Conservation (phyloP, 1,140 invertebrate genomes). For the Papilio glaucus region DNA sequence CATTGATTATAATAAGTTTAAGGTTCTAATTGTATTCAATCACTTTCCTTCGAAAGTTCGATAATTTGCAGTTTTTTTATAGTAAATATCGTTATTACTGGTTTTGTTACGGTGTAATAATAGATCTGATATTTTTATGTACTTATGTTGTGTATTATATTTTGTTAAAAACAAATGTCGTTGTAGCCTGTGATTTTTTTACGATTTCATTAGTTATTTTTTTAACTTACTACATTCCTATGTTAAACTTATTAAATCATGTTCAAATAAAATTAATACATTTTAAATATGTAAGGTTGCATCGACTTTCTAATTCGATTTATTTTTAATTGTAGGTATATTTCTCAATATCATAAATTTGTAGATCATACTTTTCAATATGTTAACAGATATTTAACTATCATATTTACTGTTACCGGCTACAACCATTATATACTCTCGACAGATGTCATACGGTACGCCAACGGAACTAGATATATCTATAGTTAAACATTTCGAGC, state of each 20-base stretch:
- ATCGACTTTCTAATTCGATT: neutral
- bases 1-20: constrained; percentile 56
- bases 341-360: constrained; percentile 27
- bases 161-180: constrained; percentile 21
- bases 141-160: neutral
- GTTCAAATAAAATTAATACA: neutral
- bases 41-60: constrained; percentile 25
- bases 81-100: neutral
- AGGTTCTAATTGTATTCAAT: constrained; percentile 58
- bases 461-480: neutral
- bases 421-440: neutral
- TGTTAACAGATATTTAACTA: neutral
- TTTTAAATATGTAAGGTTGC: constrained; percentile 20
- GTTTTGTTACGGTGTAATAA: neutral
- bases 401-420: constrained; percentile 3
- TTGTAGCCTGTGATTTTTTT: constrained; percentile 4
- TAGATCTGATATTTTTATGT: neutral
- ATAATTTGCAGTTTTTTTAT: neutral
- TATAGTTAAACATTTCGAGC: constrained; percentile 29
- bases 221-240: constrained; percentile 3
- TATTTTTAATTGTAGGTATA: constrained; percentile 1
- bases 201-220: neutral
- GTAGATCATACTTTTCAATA: constrained; percentile 33
- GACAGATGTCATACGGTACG: neutral
- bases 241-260: neutral